Base-by-base conservation (phyloP, 1,140 invertebrate species). In the Charaxes varanes region DNA sequence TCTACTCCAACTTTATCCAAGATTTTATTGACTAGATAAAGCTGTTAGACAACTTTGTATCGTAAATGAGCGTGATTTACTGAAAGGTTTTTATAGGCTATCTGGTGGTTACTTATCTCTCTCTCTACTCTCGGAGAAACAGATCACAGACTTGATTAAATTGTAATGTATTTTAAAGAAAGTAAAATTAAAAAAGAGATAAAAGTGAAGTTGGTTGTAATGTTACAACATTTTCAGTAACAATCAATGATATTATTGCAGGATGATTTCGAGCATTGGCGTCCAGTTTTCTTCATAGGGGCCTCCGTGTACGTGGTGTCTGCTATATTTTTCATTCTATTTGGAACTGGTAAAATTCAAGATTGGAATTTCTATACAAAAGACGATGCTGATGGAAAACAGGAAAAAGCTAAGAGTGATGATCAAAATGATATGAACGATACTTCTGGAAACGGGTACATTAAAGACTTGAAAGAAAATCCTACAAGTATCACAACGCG, bases 241-340 rank as follows among this genome's bases (percentile, higher is more conserved):
- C 32, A 33, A 12, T 16, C 7, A 13, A 30, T 38, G 6, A 18
- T 17, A 6, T 11, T n/a, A 37, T 62, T 85, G 52, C 71, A 95
- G 92, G 90, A 92, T 66, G 90, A 88, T 1, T 84, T 92, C 19
- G 88, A 89, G 36, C 87, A 92, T 49, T 96, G 93, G 94, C 87
- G 90, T 26, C 85, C 87, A 22, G 88, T 95, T 30, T 95, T 94
- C 61, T 90, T 89, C 62, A 88, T 94, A 15, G 90, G 91, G 5
- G 87, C 91, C 1, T 86, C 69, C 7, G 88, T 93, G 1, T 94
- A 94, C 48, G 78, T 88, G 12, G 80, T 91, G 0, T 89, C 91
- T 2, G 90, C 90, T 2, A 16, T 92, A 24, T 78, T 91, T 21
- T 92, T 91, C 63, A 88, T 90, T 72, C 13, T 90, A 2, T 89